Evolutionary conservation across 2,797 vertebrate species (phyloP), one percentile per base, ranked within the genome.

Genomic region (Ceryle rudis): DNA sequence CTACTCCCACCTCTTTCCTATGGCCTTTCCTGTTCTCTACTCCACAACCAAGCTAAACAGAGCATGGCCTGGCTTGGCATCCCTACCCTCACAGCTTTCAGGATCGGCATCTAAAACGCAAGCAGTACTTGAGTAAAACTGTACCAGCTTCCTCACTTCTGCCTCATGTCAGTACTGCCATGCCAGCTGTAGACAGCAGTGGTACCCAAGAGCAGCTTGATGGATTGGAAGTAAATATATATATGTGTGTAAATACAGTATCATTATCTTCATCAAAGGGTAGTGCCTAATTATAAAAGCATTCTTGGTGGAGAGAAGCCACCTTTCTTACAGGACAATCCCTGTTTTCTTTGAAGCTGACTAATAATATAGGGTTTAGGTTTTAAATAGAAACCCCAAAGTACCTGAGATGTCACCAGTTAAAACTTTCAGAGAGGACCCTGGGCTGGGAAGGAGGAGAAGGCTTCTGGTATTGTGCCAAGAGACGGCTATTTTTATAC

Each of bases 11-110:
- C 31, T 55, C 49, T 78, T 74, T 35, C 35, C 39, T 5, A 9
- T 0, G 0, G 7, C 31, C 20, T 65, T 41, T 66, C 33, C 37
- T 71, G 2, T 51, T 67, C 81, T 71, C 11, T 0, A 2, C 22
- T 72, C 16, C 0, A 15, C 51, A 41, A 51, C 2, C 2, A 26
- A 89, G 49, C 3, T 46, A 46, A 81, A 55, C 18, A 71, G 51
- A 83, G 11, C 1, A 3, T 86, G 54, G 23, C 22, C 41, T 75
- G 37, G 17, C 25, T 35, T 67, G 46, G 20, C 4, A 1, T 42
- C 61, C 5, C 0, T 37, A 58, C 35, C 28, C 71, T 87, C 14
- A 11, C 10, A 13, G 55, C 39, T 49, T 79, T 77, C 37, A 42
- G 35, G 28, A 37, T 79, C 33, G 65, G 37, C 62, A 86, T n/a